Percentiles rank a stretch among this genome's conserved stretches.
Conservation (phyloP, 1,140 invertebrate genomes). For the Camponotus floridanus region DNA sequence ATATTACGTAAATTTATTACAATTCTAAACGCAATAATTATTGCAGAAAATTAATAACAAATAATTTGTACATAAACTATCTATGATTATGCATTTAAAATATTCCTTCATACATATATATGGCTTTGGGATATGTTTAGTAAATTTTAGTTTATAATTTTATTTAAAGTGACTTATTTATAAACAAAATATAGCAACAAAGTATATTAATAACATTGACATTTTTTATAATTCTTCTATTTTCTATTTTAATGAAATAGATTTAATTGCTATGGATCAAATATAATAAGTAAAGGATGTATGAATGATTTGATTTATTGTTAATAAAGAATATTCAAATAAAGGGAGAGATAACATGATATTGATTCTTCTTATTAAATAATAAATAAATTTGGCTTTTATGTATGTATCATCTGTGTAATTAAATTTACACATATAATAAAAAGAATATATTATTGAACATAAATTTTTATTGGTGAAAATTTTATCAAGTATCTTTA, state of each 20-base stretch:
- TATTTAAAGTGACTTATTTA: slow-evolving; percentile 14
- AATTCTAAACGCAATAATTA: slow-evolving; percentile 10
- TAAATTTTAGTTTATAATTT: neutral
- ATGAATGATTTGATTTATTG: slow-evolving; percentile 1
- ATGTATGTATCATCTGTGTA: neutral
- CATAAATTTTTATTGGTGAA: slow-evolving; percentile 40
- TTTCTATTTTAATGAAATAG: neutral
- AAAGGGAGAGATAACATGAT: neutral
- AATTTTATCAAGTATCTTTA: slow-evolving; percentile 1
- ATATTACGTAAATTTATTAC: slow-evolving; percentile 20
- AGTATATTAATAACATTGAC: neutral
- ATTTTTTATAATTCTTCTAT: neutral
- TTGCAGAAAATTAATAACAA: neutral
- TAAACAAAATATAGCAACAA: neutral
- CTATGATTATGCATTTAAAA: slow-evolving; percentile 32
- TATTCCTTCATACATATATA: neutral
- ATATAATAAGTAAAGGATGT: neutral
- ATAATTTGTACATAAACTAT: slow-evolving; percentile 31
- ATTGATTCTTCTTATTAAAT: slow-evolving; percentile 16
- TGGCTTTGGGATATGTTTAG: neutral
- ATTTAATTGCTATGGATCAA: neutral
- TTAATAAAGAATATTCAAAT: slow-evolving; percentile 20
- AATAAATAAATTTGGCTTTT: slow-evolving; percentile 30
- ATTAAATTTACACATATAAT: slow-evolving; percentile 23
- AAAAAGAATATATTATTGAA: slow-evolving; percentile 28